Evolutionary conservation across 2,113 vertebrate species (phyloP).

Genomic region (Oncorhynchus kisutch): DNA sequence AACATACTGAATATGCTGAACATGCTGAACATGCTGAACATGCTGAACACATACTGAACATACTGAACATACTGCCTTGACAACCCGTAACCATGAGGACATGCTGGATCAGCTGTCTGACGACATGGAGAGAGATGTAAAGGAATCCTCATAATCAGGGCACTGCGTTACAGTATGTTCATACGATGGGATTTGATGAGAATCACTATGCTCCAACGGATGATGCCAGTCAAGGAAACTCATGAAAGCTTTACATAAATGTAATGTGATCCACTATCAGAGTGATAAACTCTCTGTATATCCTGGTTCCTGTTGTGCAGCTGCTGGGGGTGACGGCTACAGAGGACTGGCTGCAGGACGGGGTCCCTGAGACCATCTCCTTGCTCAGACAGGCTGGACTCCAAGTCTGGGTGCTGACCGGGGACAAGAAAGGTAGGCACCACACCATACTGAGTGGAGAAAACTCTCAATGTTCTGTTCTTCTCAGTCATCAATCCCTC

Average conservation of each 20-base stretch:
- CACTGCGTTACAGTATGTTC: neutral
- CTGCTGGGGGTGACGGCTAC: slow-evolving; percentile 90
- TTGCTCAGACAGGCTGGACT: slow-evolving; percentile 82
- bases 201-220: too few species aligned
- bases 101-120: slow-evolving; percentile 80
- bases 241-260: too few species aligned
- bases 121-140: slow-evolving; percentile 82
- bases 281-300: too few species aligned
- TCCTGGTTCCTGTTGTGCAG: slow-evolving; percentile 55
- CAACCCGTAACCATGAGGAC: slow-evolving; percentile 58
- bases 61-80: slow-evolving; percentile 76
- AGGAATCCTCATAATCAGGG: slow-evolving; percentile 65
- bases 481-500: neutral
- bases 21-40: too few species aligned
- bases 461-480: neutral
- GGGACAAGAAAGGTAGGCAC: slow-evolving; percentile 89
- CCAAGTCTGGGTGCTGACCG: slow-evolving; percentile 93
- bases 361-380: slow-evolving; percentile 86
- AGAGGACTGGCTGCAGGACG: slow-evolving; percentile 88
- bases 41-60: too few species aligned
- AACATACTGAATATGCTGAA: too few species aligned
- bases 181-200: too few species aligned
- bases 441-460: too few species aligned
- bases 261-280: too few species aligned
- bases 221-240: too few species aligned